Evolutionary conservation across 2,797 vertebrate genomes (phyloP).

Genomic region (Rhinogobio ventralis): DNA sequence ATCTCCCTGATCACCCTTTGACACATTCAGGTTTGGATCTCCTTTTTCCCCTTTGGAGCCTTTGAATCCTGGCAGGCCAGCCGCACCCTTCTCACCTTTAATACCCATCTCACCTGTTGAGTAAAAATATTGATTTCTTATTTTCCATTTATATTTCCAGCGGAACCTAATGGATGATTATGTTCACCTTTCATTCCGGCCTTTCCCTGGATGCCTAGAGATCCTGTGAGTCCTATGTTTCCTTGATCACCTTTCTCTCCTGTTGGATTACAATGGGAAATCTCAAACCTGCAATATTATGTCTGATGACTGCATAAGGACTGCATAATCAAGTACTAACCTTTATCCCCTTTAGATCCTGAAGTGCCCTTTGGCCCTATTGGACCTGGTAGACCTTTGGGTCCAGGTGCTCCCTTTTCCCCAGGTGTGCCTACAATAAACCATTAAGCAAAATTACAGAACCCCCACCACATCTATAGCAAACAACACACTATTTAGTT

Average conservation of each 20-base stretch:
- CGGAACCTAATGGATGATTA: not conserved
- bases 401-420: conserved; percentile 82
- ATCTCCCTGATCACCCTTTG: conserved; percentile 89
- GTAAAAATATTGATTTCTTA: conserved; percentile 6
- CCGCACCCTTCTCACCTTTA: conserved; percentile 88
- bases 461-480: not conserved
- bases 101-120: conserved; percentile 84
- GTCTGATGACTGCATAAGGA: not conserved
- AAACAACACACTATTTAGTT: not conserved
- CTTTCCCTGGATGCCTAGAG: conserved; percentile 86
- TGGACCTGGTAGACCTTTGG: conserved; percentile 79
- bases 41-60: conserved; percentile 88
- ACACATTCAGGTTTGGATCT: conserved; percentile 85
- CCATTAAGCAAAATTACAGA: conserved; percentile 27
- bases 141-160: not conserved
- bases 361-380: conserved; percentile 70
- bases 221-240: conserved; percentile 79
- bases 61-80: conserved; percentile 82
- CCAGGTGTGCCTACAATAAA: conserved; percentile 81
- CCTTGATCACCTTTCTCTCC: conserved; percentile 92
- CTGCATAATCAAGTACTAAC: conserved; percentile 56
- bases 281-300: conserved; percentile 3
- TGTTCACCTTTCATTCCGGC: conserved; percentile 87
- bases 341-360: conserved; percentile 81
- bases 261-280: conserved; percentile 61